Percentiles rank a stretch among this genome's conserved stretches.
These are phyloP conservation scores for Zaprionus inermis DNA, from an alignment of 1,140 invertebrate species.

Conservation along the genomic window DNA sequence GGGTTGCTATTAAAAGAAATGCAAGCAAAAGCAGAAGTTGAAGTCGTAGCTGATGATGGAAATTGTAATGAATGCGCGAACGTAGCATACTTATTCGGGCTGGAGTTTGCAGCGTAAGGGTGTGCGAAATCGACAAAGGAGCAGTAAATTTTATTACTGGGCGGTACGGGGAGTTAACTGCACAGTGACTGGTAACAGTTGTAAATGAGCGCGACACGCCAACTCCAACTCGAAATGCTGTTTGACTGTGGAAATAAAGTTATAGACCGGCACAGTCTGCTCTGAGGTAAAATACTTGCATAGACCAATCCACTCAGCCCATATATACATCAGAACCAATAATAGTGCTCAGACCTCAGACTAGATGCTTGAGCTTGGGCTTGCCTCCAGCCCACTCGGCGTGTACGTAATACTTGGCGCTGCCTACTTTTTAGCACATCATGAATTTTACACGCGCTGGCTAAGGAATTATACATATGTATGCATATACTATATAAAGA, in stretches of 20 bases:
- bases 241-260: constrained; percentile 61
- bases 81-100: constrained; percentile 12
- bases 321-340: constrained; percentile 37
- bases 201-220: constrained; percentile 77
- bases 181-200: constrained; percentile 45
- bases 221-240: constrained; percentile 47
- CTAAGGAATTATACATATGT: constrained; percentile 20
- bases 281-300: constrained; percentile 57
- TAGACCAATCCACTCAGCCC: neutral
- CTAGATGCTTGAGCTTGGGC: constrained; percentile 27
- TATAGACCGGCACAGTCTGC: constrained; percentile 74
- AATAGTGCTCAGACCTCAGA: neutral
- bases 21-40: constrained; percentile 64
- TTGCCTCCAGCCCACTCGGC: constrained; percentile 9
- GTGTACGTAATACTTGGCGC: constrained; percentile 76
- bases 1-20: constrained; percentile 74
- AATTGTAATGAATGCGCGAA: constrained; percentile 25
- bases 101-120: constrained; percentile 47
- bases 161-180: constrained; percentile 4
- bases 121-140: constrained; percentile 75
- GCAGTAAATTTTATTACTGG: constrained; percentile 74
- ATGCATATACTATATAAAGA: neutral
- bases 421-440: constrained; percentile 72
- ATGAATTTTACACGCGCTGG: constrained; percentile 68
- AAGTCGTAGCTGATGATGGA: constrained; percentile 34